Evolutionary conservation across 2,888 invertebrate species (phyloP).

Genomic region (Heteromyza rotundicornis): DNA sequence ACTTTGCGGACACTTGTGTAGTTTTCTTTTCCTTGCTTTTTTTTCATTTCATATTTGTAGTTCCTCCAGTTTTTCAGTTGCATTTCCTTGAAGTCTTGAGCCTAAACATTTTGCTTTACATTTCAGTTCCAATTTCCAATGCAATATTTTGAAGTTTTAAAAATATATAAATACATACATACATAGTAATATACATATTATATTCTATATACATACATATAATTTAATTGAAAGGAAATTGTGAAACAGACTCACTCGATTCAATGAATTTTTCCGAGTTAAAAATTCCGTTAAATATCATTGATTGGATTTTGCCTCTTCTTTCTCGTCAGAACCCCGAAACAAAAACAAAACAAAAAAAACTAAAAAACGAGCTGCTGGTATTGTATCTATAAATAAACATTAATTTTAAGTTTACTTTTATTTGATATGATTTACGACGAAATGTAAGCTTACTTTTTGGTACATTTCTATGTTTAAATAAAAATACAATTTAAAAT

Average conservation of each 20-base stretch:
- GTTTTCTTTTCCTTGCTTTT: too few species aligned
- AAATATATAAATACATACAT: neutral
- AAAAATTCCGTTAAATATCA: conserved; percentile 10
- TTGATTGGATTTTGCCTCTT: conserved; percentile 15
- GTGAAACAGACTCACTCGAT: too few species aligned
- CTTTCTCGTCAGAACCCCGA: conserved; percentile 7
- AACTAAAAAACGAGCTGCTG: conserved; percentile 24
- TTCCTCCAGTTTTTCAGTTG: too few species aligned
- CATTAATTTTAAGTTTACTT: conserved; percentile 33
- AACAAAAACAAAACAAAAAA: conserved; percentile 12
- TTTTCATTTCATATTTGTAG: neutral
- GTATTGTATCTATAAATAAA: conserved; percentile 37
- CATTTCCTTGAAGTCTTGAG: too few species aligned
- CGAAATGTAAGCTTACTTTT: conserved; percentile 28
- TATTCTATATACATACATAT: neutral
- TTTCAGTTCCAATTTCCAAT: neutral
- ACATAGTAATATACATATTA: too few species aligned
- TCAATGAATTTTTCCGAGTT: neutral
- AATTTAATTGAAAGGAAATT: neutral
- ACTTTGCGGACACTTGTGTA: too few species aligned
- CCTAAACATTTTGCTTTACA: neutral
- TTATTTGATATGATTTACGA: conserved; percentile 21
- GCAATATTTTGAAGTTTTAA: neutral
- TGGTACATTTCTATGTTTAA: conserved; percentile 21
- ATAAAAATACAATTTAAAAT: conserved; percentile 23